phyloP scores from a whole-genome alignment of 2,888 invertebrate species.

The Caenorhabditis sp. region DNA sequence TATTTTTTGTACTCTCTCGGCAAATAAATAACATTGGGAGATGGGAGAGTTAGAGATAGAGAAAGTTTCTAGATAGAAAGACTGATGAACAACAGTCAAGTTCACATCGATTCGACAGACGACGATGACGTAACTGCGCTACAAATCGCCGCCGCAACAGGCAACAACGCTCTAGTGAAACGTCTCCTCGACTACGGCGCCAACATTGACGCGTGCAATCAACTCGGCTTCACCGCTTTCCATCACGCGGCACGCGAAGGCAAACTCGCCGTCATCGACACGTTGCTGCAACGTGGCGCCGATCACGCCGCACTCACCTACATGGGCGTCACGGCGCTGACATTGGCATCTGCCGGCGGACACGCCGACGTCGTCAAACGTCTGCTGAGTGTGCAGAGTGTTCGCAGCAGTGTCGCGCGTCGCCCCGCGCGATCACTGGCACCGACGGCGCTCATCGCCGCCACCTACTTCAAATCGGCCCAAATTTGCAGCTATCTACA shows the following conservation, averaged over 20 bases:
- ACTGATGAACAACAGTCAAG: constrained; percentile 18
- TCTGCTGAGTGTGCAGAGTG: constrained; percentile 45
- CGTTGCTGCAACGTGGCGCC: constrained; percentile 62
- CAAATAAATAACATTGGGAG: no score
- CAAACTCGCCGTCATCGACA: constrained; percentile 57
- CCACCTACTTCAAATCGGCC: constrained; percentile 50
- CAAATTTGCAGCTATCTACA: constrained; percentile 49
- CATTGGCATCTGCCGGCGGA: constrained; percentile 53
- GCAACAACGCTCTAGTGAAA: constrained; percentile 52
- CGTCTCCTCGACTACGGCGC: constrained; percentile 56
- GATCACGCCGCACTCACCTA: constrained; percentile 44
- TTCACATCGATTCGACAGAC: constrained; percentile 58
- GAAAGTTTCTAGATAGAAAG: constrained; percentile 33
- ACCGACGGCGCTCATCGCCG: constrained; percentile 61
- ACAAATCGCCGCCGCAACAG: constrained; percentile 65
- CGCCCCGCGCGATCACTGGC: constrained; percentile 24
- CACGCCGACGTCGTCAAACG: constrained; percentile 55
- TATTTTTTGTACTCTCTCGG: no score
- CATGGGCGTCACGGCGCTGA: constrained; percentile 52
- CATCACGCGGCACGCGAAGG: constrained; percentile 67
- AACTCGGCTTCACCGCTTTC: constrained; percentile 62
- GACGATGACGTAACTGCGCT: constrained; percentile 66
- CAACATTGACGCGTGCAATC: constrained; percentile 57
- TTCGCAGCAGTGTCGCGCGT: constrained; percentile 22
- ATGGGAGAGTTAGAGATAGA: no score